phyloP scores from a whole-genome alignment of 1,140 invertebrate species.

The Metopolophium dirhodum region DNA sequence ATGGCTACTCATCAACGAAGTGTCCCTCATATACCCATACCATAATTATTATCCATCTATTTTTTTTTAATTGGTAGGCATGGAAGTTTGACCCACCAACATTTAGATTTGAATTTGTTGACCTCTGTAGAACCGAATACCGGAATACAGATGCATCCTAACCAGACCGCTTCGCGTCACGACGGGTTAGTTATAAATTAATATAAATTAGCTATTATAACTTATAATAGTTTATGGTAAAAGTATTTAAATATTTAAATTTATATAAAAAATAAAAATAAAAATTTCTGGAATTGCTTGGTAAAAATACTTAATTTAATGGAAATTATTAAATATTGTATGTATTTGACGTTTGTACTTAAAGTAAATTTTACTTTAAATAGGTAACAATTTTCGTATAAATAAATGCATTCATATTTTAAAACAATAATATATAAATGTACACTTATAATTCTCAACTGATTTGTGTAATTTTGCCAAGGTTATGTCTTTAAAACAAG shows the following conservation, averaged over 20 bases:
- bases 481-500: slow-evolving; percentile 64
- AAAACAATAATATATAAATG: not conserved
- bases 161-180: too few relatives aligned
- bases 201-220: too few relatives aligned
- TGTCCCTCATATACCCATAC: not conserved
- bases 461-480: slow-evolving; percentile 57
- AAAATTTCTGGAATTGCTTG: not conserved
- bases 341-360: too few relatives aligned
- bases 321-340: not conserved
- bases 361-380: not conserved
- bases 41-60: not conserved
- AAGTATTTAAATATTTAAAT: not conserved
- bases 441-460: not conserved
- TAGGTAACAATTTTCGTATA: not conserved
- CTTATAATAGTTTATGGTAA: not conserved
- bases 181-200: too few relatives aligned
- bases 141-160: too few relatives aligned
- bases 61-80: not conserved
- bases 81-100: too few relatives aligned
- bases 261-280: not conserved
- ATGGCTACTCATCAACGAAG: not conserved
- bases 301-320: not conserved
- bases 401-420: not conserved
- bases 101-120: too few relatives aligned
- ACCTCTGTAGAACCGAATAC: too few relatives aligned